Evolutionary conservation across 1,140 invertebrate genomes (phyloP).

Genomic region (Orchesella cincta): DNA sequence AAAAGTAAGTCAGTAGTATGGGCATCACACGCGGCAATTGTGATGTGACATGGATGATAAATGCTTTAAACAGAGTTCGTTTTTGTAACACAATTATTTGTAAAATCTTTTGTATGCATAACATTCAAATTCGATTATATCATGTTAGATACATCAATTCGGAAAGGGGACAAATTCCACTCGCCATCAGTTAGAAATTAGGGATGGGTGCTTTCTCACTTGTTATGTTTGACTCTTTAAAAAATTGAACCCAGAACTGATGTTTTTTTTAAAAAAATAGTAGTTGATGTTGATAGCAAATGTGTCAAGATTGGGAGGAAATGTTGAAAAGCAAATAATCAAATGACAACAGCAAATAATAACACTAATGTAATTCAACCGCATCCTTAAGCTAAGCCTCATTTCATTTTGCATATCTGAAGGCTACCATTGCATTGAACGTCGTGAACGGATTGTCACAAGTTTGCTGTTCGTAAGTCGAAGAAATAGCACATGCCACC

Average conservation of each 20-base stretch:
- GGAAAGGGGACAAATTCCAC: too few relatives aligned
- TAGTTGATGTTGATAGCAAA: not conserved
- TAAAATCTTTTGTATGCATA: not conserved
- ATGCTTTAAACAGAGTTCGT: not conserved
- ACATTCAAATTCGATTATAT: not conserved
- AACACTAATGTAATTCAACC: not conserved
- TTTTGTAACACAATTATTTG: not conserved
- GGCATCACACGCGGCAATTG: not conserved
- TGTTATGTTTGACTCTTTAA: not conserved
- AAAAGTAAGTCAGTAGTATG: constrained; percentile 23
- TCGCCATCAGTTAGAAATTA: not conserved
- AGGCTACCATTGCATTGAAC: too few relatives aligned
- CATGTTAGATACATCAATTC: not conserved
- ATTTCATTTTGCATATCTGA: not conserved
- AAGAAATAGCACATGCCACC: too few relatives aligned
- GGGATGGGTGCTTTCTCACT: not conserved
- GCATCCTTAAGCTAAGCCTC: not conserved
- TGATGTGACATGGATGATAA: not conserved
- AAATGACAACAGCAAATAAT: too few relatives aligned
- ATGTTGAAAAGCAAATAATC: not conserved
- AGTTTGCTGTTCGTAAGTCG: too few relatives aligned
- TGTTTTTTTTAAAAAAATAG: not conserved
- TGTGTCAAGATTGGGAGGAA: not conserved
- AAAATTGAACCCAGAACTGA: not conserved
- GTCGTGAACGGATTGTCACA: too few relatives aligned